Evolutionary conservation across 2,888 invertebrate genomes (phyloP), one percentile per base, ranked within the genome.

Genomic region (Heliothis peltigera): DNA sequence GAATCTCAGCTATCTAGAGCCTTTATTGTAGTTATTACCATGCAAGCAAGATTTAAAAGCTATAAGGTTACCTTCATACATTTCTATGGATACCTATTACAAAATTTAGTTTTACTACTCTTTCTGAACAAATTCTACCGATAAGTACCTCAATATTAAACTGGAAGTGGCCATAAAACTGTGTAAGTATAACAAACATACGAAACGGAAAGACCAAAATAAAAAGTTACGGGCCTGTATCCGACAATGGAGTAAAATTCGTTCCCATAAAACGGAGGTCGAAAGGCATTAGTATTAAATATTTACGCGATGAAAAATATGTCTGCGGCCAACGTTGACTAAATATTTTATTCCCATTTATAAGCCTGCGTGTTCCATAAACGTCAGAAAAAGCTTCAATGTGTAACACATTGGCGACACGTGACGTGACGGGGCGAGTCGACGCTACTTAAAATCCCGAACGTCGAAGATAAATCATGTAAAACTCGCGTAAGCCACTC

Each of bases 301-400:
- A 77, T 75, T 46, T 71, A 75, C 57, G 48, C 64, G n/a, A 52
- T 65, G 57, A 65, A 78, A 77, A 78, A 72, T 75, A 75, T 78
- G 64, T 72, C 35, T 66, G 53, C 56, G 46, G 22, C 61, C 69
- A 65, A 64, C 60, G 57, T 68, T 66, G 35, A 54, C 56, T 64
- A 70, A 70, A 78, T 78, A 78, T 78, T 78, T 72, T 77, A 77
- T 75, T 72, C 65, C 72, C 77, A 79, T 80, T 79, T 73, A 75
- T 75, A 72, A 73, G 51, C 21, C 65, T 22, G 55, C 59, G 64
- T 67, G 75, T 77, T 71, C 66, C 64, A 72, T 80, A 76, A 72
- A 78, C 47, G 80, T 71, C 73, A 80, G 66, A 79, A 73, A 78
- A 80, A 65, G 57, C 68, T 72, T 72, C 72, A 64, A 75, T 78